Percentiles rank a stretch among this genome's conserved stretches.
Conservation (phyloP, 2,797 vertebrate genomes). For the Rhabdomys pumilio region DNA sequence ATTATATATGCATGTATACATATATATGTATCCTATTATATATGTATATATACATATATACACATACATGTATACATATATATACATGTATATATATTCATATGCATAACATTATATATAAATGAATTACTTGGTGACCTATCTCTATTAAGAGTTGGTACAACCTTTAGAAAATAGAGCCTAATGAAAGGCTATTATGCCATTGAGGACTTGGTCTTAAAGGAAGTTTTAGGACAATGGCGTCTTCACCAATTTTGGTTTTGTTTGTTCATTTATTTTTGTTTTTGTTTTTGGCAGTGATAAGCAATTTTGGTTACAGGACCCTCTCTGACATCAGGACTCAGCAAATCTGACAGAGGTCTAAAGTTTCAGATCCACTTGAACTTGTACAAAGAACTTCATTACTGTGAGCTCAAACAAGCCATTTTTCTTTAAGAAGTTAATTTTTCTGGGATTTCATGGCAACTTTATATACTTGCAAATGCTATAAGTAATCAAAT, state of each 20-base stretch:
- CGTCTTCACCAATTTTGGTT: too few species aligned
- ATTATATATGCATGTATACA: not conserved
- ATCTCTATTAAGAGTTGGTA: not conserved
- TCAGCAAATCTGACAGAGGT: not conserved
- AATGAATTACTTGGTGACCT: not conserved
- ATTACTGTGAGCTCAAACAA: not conserved
- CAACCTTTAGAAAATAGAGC: not conserved
- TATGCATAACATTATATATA: not conserved
- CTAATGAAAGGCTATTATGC: not conserved
- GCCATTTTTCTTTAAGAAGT: not conserved
- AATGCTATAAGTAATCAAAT: not conserved
- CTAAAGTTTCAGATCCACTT: not conserved
- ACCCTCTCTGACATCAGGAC: not conserved
- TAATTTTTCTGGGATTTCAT: not conserved
- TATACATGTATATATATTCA: not conserved
- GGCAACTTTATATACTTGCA: not conserved
- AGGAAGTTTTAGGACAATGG: fast-evolving
- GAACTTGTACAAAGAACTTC: not conserved
- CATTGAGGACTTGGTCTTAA: not conserved
- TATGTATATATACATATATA: not conserved
- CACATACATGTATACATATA: not conserved
- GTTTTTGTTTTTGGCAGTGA: not conserved
- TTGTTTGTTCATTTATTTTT: too few species aligned
- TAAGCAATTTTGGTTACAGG: not conserved
- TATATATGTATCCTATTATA: not conserved